phyloP scores from a whole-genome alignment of 2,113 vertebrate species.

The Mola mola region DNA sequence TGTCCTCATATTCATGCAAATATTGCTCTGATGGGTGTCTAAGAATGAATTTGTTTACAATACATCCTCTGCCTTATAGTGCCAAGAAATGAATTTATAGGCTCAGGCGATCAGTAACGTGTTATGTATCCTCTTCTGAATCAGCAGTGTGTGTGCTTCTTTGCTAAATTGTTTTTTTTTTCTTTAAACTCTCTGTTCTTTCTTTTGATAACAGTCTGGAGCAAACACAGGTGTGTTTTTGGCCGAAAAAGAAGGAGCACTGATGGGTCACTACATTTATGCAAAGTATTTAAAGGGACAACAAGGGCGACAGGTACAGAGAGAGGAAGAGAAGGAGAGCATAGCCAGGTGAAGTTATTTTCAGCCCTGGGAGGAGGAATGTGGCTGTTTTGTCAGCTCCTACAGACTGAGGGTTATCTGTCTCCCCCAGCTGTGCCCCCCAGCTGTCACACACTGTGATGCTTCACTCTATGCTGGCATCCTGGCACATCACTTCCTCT shows the following conservation, averaged over 20 bases:
- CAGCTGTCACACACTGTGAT: conserved; percentile 68
- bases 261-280: conserved; percentile 40
- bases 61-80: too few relatives aligned
- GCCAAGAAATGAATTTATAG: too few relatives aligned
- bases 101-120: too few relatives aligned
- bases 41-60: too few relatives aligned
- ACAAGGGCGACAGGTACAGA: conserved; percentile 37
- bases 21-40: too few relatives aligned
- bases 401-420: conserved; percentile 73
- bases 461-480: conserved; percentile 60
- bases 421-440: conserved; percentile 72
- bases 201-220: neutral
- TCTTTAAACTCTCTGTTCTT: conserved; percentile 4
- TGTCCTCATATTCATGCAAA: neutral
- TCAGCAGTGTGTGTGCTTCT: too few relatives aligned
- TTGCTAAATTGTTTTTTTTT: neutral
- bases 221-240: conserved; percentile 5
- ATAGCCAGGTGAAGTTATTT: conserved; percentile 58
- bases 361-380: conserved; percentile 56
- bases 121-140: too few relatives aligned
- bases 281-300: conserved; percentile 35
- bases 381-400: conserved; percentile 64
- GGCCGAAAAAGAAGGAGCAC: conserved; percentile 5
- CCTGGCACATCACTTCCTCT: conserved; percentile 53
- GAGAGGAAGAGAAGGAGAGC: conserved; percentile 41